Evolutionary conservation across 2,888 invertebrate genomes (phyloP), one percentile per base, ranked within the genome.

Genomic region (Himalopsyche kuldschensis): DNA sequence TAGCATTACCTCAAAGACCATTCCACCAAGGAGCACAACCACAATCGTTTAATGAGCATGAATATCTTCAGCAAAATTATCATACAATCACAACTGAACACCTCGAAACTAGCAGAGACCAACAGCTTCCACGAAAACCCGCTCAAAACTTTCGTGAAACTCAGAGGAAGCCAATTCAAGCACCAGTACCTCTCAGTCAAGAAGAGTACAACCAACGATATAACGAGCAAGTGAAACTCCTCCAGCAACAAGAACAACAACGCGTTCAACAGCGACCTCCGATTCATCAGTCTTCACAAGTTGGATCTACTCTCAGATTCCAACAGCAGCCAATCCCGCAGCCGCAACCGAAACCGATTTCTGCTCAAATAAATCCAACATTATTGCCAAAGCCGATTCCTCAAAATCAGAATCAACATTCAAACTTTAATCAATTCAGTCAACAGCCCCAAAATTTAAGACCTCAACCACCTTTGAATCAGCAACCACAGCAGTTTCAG

Each of bases 61-160:
- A 92, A 88, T 92, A 92, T 87, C 88, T 92, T 81, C 92, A 92
- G 88, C 91, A 92, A 87, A 92, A 92, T 86, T 92, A 92, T 86
- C 92, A 92, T 83, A 92, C 92, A 3, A 92, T 92, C 79, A 91
- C 91, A 30, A 91, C 90, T 4, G 91, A 92, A 84, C 91, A 92
- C 88, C 89, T 90, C 20, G 91, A 92, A 55, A 88, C 90, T 55
- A 88, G 90, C 46, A 91, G 92, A 87, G 90, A 91, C n/a, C 91
- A 91, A 87, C 86, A 88, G 41, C 85, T 89, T 35, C 91, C 90
- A 63, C 89, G 87, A 63, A 90, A 90, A 86, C 90, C 89, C 69
- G 87, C 89, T 63, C 90, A 90, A 86, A 89, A 88, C 75, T 90
- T 91, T 86, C 63, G 85, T 80, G 84, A 86, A 20, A 78, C 87